Base-by-base conservation (phyloP, 2,888 invertebrate species). In the Dermolepida albohirtum region DNA sequence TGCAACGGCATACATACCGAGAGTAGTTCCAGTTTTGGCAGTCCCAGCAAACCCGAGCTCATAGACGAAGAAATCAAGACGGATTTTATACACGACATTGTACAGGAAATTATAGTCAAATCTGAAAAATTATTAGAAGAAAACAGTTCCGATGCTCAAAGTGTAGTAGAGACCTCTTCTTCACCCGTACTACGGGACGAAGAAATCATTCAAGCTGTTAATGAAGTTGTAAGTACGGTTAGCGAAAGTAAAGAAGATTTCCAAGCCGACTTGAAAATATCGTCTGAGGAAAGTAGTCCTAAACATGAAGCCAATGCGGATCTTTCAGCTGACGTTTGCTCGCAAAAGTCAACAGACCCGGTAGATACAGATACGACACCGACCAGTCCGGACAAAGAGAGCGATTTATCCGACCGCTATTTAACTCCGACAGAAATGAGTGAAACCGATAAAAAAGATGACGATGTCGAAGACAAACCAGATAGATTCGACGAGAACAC, bases 381-480 rank as follows among this genome's bases (percentile, higher is more conserved):
- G 16, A 86, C 79, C 0, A 82, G 81, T 72, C 82, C 82, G 2
- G 86, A 89, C 76, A 85, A 87, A 72, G 90, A 90, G 80, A 90
- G 90, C 72, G 90, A 91, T 79, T 86, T 88, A 71, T 90, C 90
- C 54, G 91, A 91, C 77, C 84, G 89, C 68, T 90, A 90, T 77
- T 81, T 90, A 70, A 90, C 90, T 55, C 90, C 90, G 17, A 90
- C 89, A 44, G 90, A 90, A 79, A 84, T 87, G 43, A 86, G 86
- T 22, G 83, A 83, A 73, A 76, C 78, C 11, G 76, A 77, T n/a
- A 79, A 79, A 62, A 80, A 77, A 71, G 79, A 80, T 59, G 80
- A 81, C 50, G 76, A 76, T 17, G 29, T 50, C 39, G 68, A 75
- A 69, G 65, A 73, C 69, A 70, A 73, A 52, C 65, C 67, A 65